Base-by-base conservation (phyloP, 2,888 invertebrate genomes). In the Theodoxus fluviatilis region DNA sequence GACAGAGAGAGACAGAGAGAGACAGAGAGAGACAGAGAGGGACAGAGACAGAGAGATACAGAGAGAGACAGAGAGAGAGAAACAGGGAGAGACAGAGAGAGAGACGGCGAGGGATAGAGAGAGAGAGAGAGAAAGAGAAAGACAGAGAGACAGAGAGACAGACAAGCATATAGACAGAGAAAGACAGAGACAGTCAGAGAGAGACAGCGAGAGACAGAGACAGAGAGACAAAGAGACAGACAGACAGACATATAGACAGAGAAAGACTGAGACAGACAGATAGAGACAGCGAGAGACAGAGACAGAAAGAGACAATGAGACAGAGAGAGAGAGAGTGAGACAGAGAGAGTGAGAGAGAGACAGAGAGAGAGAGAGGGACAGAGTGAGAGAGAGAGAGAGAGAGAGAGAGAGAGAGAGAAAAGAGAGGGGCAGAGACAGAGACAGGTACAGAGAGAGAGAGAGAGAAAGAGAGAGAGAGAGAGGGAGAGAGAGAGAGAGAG, bases 401-500 rank as follows among this genome's bases (percentile, higher is more conserved):
- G 40, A 57, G 28, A 57, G 28, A 38, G 2, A 57, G 38, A 12
- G 9, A 57, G 22, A 28, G 37, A 49, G 35, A n/a, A 2, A 28
- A 43, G 12, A 47, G 40, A 22, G 22, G 55, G 55, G 22, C 4
- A 12, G n/a, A 3, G 49, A 12, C 43, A 43, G 7, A 28, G 57
- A 57, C 3, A 57, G 57, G 31, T 3, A 57, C 28, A 57, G 9
- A 57, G 57, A 57, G 25, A 57, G 25, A 57, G 22, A 57, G 25
- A 57, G 57, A 57, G 57, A 22, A 12, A 40, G 38, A 40, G 38
- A 65, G 7, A 65, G 40, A 65, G 43, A 65, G 28, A 61, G 38
- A 68, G 38, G 43, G 22, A 59, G 61, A 59, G 47, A 59, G 59
- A 61, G 61, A 61, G 57, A 57, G 68, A 61, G 59, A 59, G 43